phyloP scores from a whole-genome alignment of 23 tunicate species.

The Halocynthia aurantium region DNA sequence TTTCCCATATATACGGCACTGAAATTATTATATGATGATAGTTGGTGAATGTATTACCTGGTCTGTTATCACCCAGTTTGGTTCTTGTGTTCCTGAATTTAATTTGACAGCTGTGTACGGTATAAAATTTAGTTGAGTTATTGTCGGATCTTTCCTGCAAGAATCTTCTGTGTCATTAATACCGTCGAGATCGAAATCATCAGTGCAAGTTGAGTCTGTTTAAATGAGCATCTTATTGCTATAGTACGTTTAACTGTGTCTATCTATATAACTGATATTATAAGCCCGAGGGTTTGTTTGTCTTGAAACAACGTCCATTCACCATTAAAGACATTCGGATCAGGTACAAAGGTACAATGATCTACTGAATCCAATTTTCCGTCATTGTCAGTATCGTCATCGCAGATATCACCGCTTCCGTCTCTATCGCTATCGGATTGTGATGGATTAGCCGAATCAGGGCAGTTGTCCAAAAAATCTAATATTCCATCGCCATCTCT shows the following conservation, averaged over 20 bases:
- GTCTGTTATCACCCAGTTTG: conserved; percentile 7
- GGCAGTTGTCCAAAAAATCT: conserved; percentile 23
- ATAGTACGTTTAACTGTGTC: too few relatives aligned
- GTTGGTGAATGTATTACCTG: not conserved
- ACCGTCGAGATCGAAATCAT: conserved; percentile 23
- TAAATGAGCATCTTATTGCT: not conserved
- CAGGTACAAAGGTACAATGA: conserved; percentile 21
- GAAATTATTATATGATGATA: too few relatives aligned
- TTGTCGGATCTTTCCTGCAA: conserved; percentile 20
- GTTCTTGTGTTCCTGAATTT: not conserved
- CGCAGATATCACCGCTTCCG: conserved; percentile 27
- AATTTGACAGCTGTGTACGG: conserved; percentile 16
- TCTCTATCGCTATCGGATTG: conserved; percentile 28
- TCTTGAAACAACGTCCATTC: too few relatives aligned
- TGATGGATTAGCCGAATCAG: conserved; percentile 19
- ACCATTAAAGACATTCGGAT: conserved; percentile 16
- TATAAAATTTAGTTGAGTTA: not conserved
- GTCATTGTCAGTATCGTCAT: conserved; percentile 22
- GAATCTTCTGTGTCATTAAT: conserved; percentile 9
- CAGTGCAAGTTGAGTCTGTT: conserved; percentile 14
- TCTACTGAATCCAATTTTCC: conserved; percentile 20
- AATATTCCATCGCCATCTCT: conserved; percentile 31
- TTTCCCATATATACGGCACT: too few relatives aligned
- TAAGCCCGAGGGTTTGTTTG: too few relatives aligned
- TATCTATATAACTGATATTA: too few relatives aligned